Evolutionary conservation across 2,113 vertebrate species (phyloP), one percentile per base, ranked within the genome.

Genomic region (Vimba vimba): DNA sequence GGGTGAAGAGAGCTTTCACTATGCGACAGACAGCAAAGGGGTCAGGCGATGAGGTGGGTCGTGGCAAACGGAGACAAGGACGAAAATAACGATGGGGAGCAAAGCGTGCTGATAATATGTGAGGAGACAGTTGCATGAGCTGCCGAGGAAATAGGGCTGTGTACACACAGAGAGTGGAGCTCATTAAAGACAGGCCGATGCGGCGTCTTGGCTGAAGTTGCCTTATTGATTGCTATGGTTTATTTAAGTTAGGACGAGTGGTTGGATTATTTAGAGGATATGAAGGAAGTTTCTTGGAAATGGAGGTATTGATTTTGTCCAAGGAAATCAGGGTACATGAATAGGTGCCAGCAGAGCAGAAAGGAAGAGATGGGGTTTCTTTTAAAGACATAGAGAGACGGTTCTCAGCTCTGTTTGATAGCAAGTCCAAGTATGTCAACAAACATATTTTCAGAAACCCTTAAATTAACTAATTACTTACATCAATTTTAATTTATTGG

Each of bases 171-270:
- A 88, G 89, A 90, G 91, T 82, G 88, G 83, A 69, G 90, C 91
- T 94, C 88, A 93, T 93, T 93, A 93, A 88, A 91, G 87, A 91
- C 88, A 91, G 89, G 88, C 89, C 79, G 83, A 74, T 78, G 66
- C 86, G 79, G 88, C 88, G 80, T 86, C 91, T 90, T 91, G 93
- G 86, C 79, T 90, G 90, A 91, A 91, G 94, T 91, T 92, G 90
- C 89, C 81, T 91, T 92, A 94, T 94, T 92, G 93, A 94, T 94
- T 93, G 91, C 79, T 91, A 88, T 88, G 87, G 91, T 88, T 93
- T 93, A 93, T 94, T 94, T 93, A 93, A 92, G 91, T 85, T 89
- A 84, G 77, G 75, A 74, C 69, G 81, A 83, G 85, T 85, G 91
- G 90, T 91, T 91, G 91, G 90, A 92, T 89, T 88, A 91, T 86